phyloP scores from a whole-genome alignment of 2,888 invertebrate genomes.

The Germaria angustata region DNA sequence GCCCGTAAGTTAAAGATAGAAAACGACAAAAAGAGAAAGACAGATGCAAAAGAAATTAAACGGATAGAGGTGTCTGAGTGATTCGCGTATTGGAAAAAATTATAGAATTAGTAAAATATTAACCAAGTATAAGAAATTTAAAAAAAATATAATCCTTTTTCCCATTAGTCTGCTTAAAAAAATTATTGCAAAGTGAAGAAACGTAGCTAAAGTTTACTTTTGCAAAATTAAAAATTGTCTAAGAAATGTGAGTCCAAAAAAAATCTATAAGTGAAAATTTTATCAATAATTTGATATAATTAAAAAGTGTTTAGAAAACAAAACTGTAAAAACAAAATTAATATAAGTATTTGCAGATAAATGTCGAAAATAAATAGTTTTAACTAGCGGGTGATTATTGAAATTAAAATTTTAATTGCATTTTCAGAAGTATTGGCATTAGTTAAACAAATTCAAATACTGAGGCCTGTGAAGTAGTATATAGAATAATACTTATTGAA shows the following conservation, averaged over 20 bases:
- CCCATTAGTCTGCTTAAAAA: neutral
- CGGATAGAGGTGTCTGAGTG: conserved; percentile 63
- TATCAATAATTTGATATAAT: conserved; percentile 21
- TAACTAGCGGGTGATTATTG: neutral
- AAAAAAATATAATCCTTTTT: neutral
- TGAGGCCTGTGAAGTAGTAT: conserved; percentile 7
- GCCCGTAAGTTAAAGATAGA: conserved; percentile 21
- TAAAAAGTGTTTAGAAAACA: conserved; percentile 9
- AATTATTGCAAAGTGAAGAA: conserved; percentile 39
- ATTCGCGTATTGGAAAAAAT: conserved; percentile 47
- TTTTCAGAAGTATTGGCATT: conserved; percentile 54
- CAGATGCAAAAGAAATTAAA: conserved; percentile 69
- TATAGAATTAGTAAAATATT: conserved; percentile 56
- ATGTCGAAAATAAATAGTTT: neutral
- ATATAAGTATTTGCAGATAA: neutral
- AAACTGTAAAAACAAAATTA: neutral
- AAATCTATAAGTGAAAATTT: conserved; percentile 49
- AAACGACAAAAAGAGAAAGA: conserved; percentile 63
- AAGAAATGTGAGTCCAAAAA: conserved; percentile 54
- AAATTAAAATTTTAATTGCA: conserved; percentile 29
- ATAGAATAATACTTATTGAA: neutral
- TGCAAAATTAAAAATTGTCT: conserved; percentile 3
- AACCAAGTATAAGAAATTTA: conserved; percentile 36
- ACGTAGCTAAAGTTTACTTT: neutral
- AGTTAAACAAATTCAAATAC: conserved; percentile 2